Evolutionary conservation across 1,140 invertebrate species (phyloP).

Genomic region (Drosophila nigromelanica): DNA sequence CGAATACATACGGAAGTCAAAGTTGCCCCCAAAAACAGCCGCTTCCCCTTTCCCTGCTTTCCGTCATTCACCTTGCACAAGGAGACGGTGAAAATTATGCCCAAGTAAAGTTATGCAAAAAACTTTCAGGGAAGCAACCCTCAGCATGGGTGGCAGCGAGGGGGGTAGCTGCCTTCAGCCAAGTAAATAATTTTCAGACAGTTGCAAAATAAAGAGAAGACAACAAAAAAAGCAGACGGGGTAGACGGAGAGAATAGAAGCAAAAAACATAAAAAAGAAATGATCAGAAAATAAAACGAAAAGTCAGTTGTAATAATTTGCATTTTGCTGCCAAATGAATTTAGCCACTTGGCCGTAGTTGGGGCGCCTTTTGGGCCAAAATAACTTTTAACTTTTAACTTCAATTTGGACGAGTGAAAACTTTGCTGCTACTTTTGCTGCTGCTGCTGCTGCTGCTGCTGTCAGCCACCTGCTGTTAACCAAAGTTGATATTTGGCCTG

Average conservation of each 20-base stretch:
- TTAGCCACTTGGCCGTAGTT: constrained; percentile 67
- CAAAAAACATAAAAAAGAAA: constrained; percentile 20
- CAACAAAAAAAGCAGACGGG: constrained; percentile 6
- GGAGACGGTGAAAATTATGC: constrained; percentile 39
- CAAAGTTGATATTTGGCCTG: constrained; percentile 49
- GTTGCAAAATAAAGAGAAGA: constrained; percentile 21
- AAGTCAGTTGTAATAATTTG: constrained; percentile 81
- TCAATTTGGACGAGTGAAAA: constrained; percentile 65
- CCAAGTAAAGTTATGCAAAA: constrained; percentile 59
- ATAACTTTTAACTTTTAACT: constrained; percentile 71
- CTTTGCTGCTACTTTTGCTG: constrained; percentile 31
- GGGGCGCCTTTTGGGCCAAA: constrained; percentile 40
- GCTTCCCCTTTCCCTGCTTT: background rate
- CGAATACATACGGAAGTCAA: constrained; percentile 68
- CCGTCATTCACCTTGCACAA: background rate
- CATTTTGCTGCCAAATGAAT: constrained; percentile 80
- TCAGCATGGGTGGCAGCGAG: background rate
- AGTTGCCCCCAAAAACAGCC: constrained; percentile 15
- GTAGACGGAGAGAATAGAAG: too few species aligned
- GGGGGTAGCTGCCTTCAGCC: constrained; percentile 50
- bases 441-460: constrained; percentile 4
- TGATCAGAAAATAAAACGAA: constrained; percentile 56
- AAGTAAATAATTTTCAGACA: constrained; percentile 73
- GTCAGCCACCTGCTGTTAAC: constrained; percentile 71
- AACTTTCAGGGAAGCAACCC: constrained; percentile 50